Evolutionary conservation across 2,113 vertebrate species (phyloP).

Genomic region (Scytalopus superciliaris): DNA sequence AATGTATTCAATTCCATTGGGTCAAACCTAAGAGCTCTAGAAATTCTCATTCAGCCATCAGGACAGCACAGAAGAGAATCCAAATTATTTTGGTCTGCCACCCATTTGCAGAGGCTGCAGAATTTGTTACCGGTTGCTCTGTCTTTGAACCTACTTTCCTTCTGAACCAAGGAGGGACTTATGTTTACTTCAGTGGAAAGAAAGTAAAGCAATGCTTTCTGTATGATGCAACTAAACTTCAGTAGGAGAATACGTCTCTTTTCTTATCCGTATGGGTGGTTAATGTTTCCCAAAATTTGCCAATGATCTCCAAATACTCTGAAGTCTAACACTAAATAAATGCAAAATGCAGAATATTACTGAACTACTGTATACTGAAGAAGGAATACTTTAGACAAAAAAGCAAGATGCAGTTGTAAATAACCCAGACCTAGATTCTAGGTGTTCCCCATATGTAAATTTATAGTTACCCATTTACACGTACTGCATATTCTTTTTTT

Average conservation of each 20-base stretch:
- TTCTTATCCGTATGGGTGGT: not conserved
- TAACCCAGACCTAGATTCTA: not conserved
- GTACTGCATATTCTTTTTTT: not conserved
- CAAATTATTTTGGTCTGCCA: not conserved
- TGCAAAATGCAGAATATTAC: not conserved
- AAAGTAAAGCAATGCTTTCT: not conserved
- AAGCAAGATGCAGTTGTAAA: not conserved
- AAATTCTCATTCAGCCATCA: not conserved
- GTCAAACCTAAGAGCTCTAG: not conserved
- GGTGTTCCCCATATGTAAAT: fast-evolving
- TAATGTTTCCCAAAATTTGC: not conserved
- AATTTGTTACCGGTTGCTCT: not conserved
- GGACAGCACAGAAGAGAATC: not conserved
- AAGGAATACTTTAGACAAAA: not conserved
- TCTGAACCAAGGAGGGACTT: not conserved
- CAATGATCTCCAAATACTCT: not conserved
- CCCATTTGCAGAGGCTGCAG: not conserved
- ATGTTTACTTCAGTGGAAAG: not conserved
- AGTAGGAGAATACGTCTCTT: fast-evolving
- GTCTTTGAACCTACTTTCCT: not conserved
- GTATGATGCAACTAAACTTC: not conserved
- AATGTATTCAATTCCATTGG: not conserved
- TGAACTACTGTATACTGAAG: not conserved
- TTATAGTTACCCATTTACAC: not conserved
- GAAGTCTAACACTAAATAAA: not conserved